phyloP scores from a whole-genome alignment of 23 tunicate genomes.

The Halocynthia aurantium region DNA sequence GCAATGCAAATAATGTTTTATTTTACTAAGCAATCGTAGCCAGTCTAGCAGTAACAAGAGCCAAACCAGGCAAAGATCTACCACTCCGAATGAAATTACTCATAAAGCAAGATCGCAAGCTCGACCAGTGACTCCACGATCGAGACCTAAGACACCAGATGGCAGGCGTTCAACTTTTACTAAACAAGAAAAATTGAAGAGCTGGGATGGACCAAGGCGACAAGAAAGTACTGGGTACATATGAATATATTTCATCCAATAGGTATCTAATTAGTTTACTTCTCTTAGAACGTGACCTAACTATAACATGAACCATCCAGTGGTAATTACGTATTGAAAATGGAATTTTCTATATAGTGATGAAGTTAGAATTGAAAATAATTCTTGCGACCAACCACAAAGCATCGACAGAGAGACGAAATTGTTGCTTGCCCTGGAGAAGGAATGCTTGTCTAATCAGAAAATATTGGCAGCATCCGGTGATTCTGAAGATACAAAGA shows the following conservation, averaged over 20 bases:
- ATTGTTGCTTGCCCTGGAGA: constrained; percentile 16
- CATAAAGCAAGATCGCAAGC: not conserved
- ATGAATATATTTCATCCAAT: too few relatives aligned
- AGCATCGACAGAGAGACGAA: constrained; percentile 9
- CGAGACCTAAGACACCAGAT: constrained; percentile 25
- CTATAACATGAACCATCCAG: too few relatives aligned
- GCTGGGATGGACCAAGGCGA: constrained; percentile 17
- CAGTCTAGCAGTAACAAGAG: too few relatives aligned
- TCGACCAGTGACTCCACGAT: not conserved
- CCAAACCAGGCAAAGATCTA: not conserved
- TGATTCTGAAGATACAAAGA: not conserved
- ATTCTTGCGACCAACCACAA: too few relatives aligned
- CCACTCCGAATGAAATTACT: constrained; percentile 15
- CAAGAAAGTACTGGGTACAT: too few relatives aligned
- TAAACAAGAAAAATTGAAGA: constrained; percentile 12
- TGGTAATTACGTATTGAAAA: too few relatives aligned
- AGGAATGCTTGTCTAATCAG: not conserved
- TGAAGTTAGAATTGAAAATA: too few relatives aligned
- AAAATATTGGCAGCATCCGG: constrained; percentile 3
- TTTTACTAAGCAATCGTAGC: too few relatives aligned
- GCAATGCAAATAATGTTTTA: too few relatives aligned
- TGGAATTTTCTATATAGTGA: too few relatives aligned
- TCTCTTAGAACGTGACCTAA: too few relatives aligned
- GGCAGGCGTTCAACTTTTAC: not conserved
- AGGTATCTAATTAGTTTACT: too few relatives aligned